phyloP scores from a whole-genome alignment of 1,140 invertebrate genomes.

The Bombyx mandarina region DNA sequence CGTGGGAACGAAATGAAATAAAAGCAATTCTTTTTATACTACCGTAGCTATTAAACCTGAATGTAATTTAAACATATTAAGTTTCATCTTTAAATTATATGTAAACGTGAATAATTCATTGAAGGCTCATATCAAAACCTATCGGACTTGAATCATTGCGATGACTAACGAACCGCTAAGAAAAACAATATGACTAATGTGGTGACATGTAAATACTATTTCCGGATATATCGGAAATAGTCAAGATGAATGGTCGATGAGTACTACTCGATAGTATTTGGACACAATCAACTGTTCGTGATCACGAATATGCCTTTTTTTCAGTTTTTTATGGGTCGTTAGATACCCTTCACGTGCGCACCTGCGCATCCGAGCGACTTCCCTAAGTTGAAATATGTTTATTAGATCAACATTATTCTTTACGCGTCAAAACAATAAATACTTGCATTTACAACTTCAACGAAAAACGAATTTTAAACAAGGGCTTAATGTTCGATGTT shows the following conservation, averaged over 20 bases:
- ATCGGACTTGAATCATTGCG: neutral
- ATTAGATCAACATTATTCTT: constrained; percentile 1
- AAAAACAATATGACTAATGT: constrained; percentile 4
- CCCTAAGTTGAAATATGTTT: too few relatives aligned
- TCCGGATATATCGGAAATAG: constrained; percentile 3
- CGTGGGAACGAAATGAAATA: constrained; percentile 63
- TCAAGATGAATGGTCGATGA: constrained; percentile 1
- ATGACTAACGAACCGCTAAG: constrained; percentile 3
- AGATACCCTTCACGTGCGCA: too few relatives aligned
- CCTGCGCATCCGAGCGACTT: too few relatives aligned
- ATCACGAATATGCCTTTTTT: too few relatives aligned
- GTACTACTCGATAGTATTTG: neutral
- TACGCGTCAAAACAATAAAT: too few relatives aligned
- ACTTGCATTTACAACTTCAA: too few relatives aligned
- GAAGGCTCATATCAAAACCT: neutral
- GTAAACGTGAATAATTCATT: neutral
- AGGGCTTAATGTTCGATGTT: too few relatives aligned
- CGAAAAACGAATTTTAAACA: too few relatives aligned
- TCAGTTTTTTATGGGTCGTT: too few relatives aligned
- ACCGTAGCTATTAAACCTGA: constrained; percentile 40
- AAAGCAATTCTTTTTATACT: constrained; percentile 52
- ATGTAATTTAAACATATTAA: constrained; percentile 9
- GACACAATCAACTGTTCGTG: constrained; percentile 1
- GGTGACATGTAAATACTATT: neutral
- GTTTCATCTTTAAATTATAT: constrained; percentile 3